phyloP scores from a whole-genome alignment of 1,140 invertebrate genomes.

The Euura saliciscinereae region DNA sequence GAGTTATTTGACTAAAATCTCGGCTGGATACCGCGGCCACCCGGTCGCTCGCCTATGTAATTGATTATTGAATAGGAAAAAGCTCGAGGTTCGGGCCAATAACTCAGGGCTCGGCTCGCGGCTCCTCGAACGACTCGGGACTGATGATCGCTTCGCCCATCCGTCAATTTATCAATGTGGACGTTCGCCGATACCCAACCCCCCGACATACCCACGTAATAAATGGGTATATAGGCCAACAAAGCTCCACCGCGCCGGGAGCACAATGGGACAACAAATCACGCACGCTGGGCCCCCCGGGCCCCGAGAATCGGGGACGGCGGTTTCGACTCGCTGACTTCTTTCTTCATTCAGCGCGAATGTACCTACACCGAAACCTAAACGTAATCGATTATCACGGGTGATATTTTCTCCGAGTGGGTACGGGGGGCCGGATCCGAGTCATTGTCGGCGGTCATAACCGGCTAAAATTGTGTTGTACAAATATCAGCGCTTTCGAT shows the following conservation, averaged over 20 bases:
- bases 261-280: not conserved
- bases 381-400: constrained; percentile 42
- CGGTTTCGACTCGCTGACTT: not conserved
- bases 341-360: not conserved
- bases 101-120: not conserved
- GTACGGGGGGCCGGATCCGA: no score
- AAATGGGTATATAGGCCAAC: no score
- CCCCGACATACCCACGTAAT: no score
- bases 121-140: not conserved
- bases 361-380: not conserved
- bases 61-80: not conserved
- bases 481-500: constrained; percentile 30
- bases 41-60: not conserved
- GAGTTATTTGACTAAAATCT: not conserved
- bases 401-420: constrained; percentile 28
- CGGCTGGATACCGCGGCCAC: not conserved
- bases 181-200: no score
- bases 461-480: constrained; percentile 46
- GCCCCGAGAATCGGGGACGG: not conserved
- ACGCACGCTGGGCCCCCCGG: not conserved
- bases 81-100: not conserved
- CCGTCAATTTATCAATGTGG: no score
- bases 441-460: not conserved
- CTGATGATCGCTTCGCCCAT: no score
- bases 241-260: not conserved